Percentiles rank a stretch among this genome's conserved stretches.
These are phyloP conservation scores for Dynastes tityus DNA, from an alignment of 2,888 invertebrate species.

Conservation along the genomic window DNA sequence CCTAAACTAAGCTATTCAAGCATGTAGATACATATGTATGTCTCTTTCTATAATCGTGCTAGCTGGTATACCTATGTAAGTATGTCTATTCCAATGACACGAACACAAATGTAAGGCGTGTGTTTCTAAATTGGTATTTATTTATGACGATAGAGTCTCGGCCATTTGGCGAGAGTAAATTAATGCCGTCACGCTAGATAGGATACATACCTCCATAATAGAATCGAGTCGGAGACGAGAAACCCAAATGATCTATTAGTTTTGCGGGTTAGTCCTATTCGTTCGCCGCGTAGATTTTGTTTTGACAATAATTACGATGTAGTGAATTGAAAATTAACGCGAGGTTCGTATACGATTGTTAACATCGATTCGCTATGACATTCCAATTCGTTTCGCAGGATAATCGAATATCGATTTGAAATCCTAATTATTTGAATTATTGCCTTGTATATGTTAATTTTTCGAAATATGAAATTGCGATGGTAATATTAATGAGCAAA, in stretches of 20 bases:
- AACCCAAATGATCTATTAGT: slow-evolving; percentile 23
- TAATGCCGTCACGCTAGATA: slow-evolving; percentile 21
- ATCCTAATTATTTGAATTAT: background rate
- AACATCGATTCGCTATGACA: background rate
- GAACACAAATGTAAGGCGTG: background rate
- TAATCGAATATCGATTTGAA: background rate
- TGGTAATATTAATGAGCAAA: too few relatives aligned
- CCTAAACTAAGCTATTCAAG: background rate
- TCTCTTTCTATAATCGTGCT: slow-evolving; percentile 13
- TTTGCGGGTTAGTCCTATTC: slow-evolving; percentile 6
- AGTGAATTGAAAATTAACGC: slow-evolving; percentile 8
- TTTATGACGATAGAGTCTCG: slow-evolving; percentile 11
- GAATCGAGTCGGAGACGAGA: background rate
- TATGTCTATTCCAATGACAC: background rate
- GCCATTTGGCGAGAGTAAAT: slow-evolving; percentile 10
- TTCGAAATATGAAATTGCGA: too few relatives aligned
- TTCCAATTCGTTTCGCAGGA: background rate
- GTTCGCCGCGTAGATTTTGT: slow-evolving; percentile 10
- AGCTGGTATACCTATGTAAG: slow-evolving; percentile 8
- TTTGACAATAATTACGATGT: slow-evolving; percentile 22
- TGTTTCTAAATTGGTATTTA: slow-evolving; percentile 24
- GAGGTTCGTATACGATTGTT: background rate
- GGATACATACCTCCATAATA: background rate
- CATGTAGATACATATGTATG: background rate
- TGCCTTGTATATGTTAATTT: too few relatives aligned